A percentile compares a stretch with the other conserved stretches of the same genome.
Evolutionary conservation across 1,140 invertebrate genomes (phyloP).

Genomic region (Diorhabda sublineata): DNA sequence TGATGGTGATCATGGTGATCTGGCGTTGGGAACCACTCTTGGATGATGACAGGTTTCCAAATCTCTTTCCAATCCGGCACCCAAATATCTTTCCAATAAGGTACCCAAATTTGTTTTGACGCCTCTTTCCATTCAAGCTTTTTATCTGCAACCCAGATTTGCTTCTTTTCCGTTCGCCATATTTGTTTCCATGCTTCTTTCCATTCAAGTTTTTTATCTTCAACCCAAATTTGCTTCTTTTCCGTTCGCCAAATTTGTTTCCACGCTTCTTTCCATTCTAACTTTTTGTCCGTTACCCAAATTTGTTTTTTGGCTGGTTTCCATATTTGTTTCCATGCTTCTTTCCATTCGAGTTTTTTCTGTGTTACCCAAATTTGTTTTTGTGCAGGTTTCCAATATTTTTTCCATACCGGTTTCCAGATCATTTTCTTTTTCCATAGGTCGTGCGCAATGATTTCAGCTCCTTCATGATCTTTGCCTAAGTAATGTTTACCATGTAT

Average conservation of each 20-base stretch:
- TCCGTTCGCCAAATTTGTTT: conserved; percentile 71
- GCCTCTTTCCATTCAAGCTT: conserved; percentile 61
- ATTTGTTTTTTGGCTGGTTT: conserved; percentile 70
- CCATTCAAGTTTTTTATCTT: conserved; percentile 71
- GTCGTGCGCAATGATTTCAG: conserved; percentile 68
- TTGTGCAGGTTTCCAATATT: conserved; percentile 69
- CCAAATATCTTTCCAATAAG: conserved; percentile 71
- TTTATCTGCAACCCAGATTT: conserved; percentile 69
- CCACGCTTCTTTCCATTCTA: conserved; percentile 74
- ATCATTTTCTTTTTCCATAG: conserved; percentile 72
- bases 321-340: conserved; percentile 72
- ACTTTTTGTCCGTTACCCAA: conserved; percentile 71
- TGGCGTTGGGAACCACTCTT: conserved; percentile 59
- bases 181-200: conserved; percentile 70
- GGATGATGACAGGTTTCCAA: conserved; percentile 66
- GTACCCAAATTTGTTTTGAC: conserved; percentile 66
- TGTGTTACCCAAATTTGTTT: conserved; percentile 73
- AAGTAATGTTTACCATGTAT: conserved; percentile 67
- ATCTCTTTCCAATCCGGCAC: conserved; percentile 67
- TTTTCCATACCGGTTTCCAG: conserved; percentile 71
- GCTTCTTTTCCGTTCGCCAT: conserved; percentile 75
- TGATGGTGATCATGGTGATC: conserved; percentile 51
- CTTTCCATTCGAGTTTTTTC: conserved; percentile 71
- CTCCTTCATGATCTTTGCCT: conserved; percentile 69
- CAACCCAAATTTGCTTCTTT: conserved; percentile 75